These are phyloP conservation scores for Paedocypris sp. DNA, from an alignment of 2,113 vertebrate genomes.

Conservation along the genomic window DNA sequence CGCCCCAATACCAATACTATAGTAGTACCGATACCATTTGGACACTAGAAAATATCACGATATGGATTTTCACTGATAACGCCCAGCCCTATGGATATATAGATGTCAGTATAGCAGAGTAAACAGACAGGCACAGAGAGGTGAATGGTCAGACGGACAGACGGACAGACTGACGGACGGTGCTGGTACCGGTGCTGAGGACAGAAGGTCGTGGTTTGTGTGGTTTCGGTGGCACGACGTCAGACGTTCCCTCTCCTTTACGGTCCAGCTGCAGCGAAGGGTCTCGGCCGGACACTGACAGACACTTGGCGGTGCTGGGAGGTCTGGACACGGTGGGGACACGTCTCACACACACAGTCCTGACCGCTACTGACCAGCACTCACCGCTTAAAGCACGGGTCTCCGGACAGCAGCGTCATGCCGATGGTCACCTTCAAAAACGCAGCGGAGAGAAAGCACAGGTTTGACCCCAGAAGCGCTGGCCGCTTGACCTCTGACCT, in stretches of 20 bases:
- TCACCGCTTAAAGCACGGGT: slow-evolving; percentile 98
- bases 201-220: slow-evolving; percentile 71
- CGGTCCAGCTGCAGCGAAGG: slow-evolving; percentile 86
- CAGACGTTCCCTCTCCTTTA: slow-evolving; percentile 81
- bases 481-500: slow-evolving; percentile 55
- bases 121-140: too few species aligned
- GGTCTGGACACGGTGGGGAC: slow-evolving; percentile 38
- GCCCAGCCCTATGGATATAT: too few species aligned
- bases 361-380: slow-evolving; percentile 45
- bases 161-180: neutral
- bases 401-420: slow-evolving; percentile 90
- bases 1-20: too few species aligned
- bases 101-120: too few species aligned
- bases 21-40: too few species aligned
- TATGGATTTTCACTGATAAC: too few species aligned
- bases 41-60: too few species aligned
- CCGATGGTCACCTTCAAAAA: slow-evolving; percentile 79
- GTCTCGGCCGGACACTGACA: slow-evolving; percentile 76
- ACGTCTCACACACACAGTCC: slow-evolving; percentile 8
- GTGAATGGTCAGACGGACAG: too few species aligned
- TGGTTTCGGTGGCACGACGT: slow-evolving; percentile 54
- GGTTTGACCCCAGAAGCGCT: too few species aligned
- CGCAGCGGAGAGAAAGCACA: neutral
- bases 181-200: slow-evolving; percentile 69
- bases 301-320: slow-evolving; percentile 80